Base-by-base conservation (phyloP, 2,888 invertebrate species). In the Protophormia terraenovae region DNA sequence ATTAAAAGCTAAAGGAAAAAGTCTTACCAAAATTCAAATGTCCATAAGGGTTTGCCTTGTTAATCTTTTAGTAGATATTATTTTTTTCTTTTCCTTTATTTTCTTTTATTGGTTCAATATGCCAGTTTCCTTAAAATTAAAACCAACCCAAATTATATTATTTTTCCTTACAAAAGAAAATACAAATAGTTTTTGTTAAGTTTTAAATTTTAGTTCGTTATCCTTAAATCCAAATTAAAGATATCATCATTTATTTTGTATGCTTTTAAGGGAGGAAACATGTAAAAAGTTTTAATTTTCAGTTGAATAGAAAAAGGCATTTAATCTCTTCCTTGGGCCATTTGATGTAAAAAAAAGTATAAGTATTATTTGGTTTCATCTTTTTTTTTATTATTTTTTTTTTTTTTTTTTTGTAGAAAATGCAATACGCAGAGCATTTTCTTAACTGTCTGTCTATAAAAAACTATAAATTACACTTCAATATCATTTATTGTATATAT, bases 381-480 rank as follows among this genome's bases (percentile, higher is more conserved):
- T 66, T 58, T 82, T 62, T 62, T 0, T 62, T 35, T 27, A 10
- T 16, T 27, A 32, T 29, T 27, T 45, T 66, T n/a, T 45, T 35
- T 32, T 5, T 16, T 5, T 55, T 55, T 6, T 72, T 41, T 29
- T 47, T 45, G n/a, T n/a, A n/a, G n/a, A n/a, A n/a, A n/a, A n/a
- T n/a, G 29, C 16, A 19, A 53, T 12, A 35, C 47, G 7, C 32
- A 71, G 14, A 76, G 67, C 60, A 55, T 35, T 84, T 81, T 77
- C 22, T 27, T 4, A 55, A 47, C 50, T 78, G 71, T 80, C 50
- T 78, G 71, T 80, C 80, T 76, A 53, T 67, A 64, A 27, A 60
- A 41, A 60, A 50, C 84, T 67, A 84, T 84, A 84, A 84, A 81
- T 84, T 81, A 77, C 80, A 84, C 45, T 78, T 84, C 77, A 84